Evolutionary conservation across 2,888 invertebrate genomes (phyloP).

Genomic region (Lucinisca nassula): DNA sequence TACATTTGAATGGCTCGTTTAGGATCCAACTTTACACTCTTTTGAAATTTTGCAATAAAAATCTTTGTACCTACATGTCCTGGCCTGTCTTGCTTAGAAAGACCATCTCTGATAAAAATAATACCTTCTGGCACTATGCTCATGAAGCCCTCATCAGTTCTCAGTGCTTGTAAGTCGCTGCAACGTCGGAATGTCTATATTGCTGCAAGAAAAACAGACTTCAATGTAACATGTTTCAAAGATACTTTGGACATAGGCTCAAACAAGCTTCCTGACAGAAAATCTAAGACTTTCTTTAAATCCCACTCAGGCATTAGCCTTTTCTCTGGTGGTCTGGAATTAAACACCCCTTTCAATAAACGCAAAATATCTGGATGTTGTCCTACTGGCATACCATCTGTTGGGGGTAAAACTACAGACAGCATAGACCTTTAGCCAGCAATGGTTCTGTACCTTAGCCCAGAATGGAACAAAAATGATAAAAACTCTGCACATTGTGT

Average conservation of each 20-base stretch:
- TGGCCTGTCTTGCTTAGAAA: conserved; percentile 32
- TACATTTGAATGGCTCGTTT: too few species aligned
- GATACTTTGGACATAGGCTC: conserved; percentile 9
- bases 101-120: conserved; percentile 30
- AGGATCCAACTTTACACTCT: too few species aligned
- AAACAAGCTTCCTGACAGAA: neutral
- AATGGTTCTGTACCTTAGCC: conserved; percentile 15
- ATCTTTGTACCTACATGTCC: too few species aligned
- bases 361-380: conserved; percentile 24
- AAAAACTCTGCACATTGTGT: conserved; percentile 27
- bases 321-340: conserved; percentile 6
- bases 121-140: conserved; percentile 27
- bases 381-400: conserved; percentile 7
- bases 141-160: conserved; percentile 23
- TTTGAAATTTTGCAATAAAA: too few species aligned
- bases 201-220: conserved; percentile 31
- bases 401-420: neutral
- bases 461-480: neutral
- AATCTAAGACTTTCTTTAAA: conserved; percentile 2
- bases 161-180: conserved; percentile 40
- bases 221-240: conserved; percentile 3
- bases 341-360: conserved; percentile 23
- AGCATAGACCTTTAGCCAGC: conserved; percentile 27
- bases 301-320: conserved; percentile 19
- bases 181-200: conserved; percentile 35